These are phyloP conservation scores for Rhagonycha fulva DNA, from an alignment of 2,888 invertebrate species.

Conservation along the genomic window DNA sequence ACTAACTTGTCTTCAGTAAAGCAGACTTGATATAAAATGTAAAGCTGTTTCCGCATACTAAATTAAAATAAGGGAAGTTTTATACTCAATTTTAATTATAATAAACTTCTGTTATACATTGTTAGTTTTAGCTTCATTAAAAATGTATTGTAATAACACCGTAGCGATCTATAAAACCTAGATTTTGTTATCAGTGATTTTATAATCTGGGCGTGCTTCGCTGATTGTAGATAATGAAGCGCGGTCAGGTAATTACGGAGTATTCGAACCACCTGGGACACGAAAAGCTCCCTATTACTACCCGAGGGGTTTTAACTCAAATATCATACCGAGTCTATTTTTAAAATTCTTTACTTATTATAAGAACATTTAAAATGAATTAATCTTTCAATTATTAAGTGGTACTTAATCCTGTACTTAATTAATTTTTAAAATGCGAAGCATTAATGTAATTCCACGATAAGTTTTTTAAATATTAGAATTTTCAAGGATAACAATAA, in stretches of 20 bases:
- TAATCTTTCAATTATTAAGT: background rate
- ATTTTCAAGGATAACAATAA: no score
- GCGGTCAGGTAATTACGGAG: slow-evolving; percentile 30
- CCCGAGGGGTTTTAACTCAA: slow-evolving; percentile 1
- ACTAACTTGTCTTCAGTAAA: background rate
- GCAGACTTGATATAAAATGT: background rate
- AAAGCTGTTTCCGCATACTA: background rate
- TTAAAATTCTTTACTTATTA: background rate
- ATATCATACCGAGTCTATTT: background rate
- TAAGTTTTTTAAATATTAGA: no score
- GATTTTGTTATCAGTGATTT: slow-evolving; percentile 29
- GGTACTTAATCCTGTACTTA: background rate
- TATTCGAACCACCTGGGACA: slow-evolving; percentile 29
- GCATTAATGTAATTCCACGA: no score
- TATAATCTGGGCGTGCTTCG: slow-evolving; percentile 27
- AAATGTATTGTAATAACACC: slow-evolving; percentile 8
- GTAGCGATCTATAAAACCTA: slow-evolving; percentile 21
- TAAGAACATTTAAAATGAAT: background rate
- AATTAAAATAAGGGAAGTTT: background rate
- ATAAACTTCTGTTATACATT: background rate
- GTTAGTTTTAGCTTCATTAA: slow-evolving; percentile 7
- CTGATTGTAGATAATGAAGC: slow-evolving; percentile 29
- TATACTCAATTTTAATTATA: background rate
- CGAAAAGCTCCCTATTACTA: slow-evolving; percentile 12
- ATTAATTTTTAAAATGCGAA: background rate